A percentile compares a stretch with the other conserved stretches of the same genome.
phyloP scores from a whole-genome alignment of 2,888 invertebrate genomes.

The Melikaiella ostensackeni region DNA sequence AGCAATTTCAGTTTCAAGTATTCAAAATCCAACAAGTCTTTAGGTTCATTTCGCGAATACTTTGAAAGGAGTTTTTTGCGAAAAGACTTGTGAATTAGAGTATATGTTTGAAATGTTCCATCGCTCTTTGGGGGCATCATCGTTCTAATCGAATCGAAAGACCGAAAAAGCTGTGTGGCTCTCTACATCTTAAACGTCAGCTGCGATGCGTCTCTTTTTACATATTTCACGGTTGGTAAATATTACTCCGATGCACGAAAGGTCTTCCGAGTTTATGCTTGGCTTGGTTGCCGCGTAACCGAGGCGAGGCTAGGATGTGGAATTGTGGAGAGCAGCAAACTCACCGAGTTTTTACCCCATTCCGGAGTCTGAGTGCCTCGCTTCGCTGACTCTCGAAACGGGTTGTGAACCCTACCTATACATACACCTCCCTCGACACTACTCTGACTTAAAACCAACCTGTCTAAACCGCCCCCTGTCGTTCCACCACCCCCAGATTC shows the following conservation, averaged over 20 bases:
- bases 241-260: constrained; percentile 67
- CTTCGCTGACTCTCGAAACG: constrained; percentile 74
- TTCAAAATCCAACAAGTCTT: too few relatives aligned
- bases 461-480: constrained; percentile 13
- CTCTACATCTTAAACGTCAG: constrained; percentile 48
- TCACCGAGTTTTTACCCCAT: constrained; percentile 74
- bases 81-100: not conserved
- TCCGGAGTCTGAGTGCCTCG: constrained; percentile 74
- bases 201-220: constrained; percentile 22
- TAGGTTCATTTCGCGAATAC: not conserved
- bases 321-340: constrained; percentile 63
- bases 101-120: not conserved
- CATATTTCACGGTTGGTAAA: constrained; percentile 73
- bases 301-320: constrained; percentile 59
- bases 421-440: constrained; percentile 25
- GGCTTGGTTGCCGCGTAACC: constrained; percentile 70
- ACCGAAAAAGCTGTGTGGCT: constrained; percentile 42
- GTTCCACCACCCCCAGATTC: not conserved
- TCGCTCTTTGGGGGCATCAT: not conserved
- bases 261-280: constrained; percentile 71
- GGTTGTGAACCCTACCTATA: constrained; percentile 55
- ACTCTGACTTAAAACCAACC: constrained; percentile 37
- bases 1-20: too few relatives aligned
- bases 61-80: not conserved
- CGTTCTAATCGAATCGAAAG: not conserved